Evolutionary conservation across 2,113 vertebrate species (phyloP), one percentile per base, ranked within the genome.

Genomic region (Pachycephala philippinensis): DNA sequence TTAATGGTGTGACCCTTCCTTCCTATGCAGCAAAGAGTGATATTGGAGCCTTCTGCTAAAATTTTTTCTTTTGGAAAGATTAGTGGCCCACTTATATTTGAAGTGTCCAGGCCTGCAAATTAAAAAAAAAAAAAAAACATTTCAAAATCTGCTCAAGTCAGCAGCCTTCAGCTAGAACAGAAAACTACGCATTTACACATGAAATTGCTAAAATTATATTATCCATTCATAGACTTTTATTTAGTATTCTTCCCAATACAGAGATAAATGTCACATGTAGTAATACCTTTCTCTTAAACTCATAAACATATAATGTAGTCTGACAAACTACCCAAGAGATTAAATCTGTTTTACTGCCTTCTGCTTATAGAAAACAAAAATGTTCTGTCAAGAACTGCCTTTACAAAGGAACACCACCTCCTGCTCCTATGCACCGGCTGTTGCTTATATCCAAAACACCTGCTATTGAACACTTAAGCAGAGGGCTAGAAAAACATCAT

Each of bases 21-120:
- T 53, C 87, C 96, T 74, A 98, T 30, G 64, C 97, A 98, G 66
- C 98, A 98, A 44, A 98, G 21, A 31, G 80, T 97, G 69, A 97
- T 40, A 60, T 70, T 42, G 77, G 97, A 95, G 39, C 98, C 98
- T 91, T 97, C 97, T 59, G 97, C 95, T 61, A 98, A 40, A 57
- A 96, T 9, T 52, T 96, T 97, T 14, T 96, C 64, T 26, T 49
- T 21, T 56, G 98, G 98, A 74, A 97, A 97, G 74, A 98, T 61
- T 6, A 91, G n/a, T 42, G 71, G 5, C 13, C 5, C 11, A n/a
- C 6, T 60, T 42, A 11, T 71, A n/a, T 57, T 78, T 52, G 92
- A 80, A 42, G 26, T 39, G 27, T 93, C 64, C 60, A 86, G 26
- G 4, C 82, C 98, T 98, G 84, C 8, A 94, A 90, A 78, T 95